Percentiles rank a stretch among this genome's conserved stretches.
Evolutionary conservation across 2,888 invertebrate species (phyloP).

Genomic region (Cremastinae sp.): DNA sequence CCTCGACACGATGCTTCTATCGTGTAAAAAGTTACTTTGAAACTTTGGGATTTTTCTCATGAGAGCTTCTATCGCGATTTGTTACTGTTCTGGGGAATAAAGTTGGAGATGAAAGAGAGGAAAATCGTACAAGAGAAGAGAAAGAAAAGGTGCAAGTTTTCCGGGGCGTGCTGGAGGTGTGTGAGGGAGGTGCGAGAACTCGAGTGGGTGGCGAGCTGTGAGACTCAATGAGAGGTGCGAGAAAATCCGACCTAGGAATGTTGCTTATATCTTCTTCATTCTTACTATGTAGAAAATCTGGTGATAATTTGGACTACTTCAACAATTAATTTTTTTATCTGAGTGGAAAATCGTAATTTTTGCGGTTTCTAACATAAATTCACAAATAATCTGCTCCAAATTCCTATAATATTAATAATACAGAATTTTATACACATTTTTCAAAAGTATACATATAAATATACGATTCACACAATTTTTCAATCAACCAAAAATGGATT

Average conservation of each 20-base stretch:
- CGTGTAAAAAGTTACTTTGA: slow-evolving; percentile 55
- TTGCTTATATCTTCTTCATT: slow-evolving; percentile 21
- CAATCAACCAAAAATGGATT: too few relatives aligned
- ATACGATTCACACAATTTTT: too few relatives aligned
- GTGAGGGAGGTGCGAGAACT: slow-evolving; percentile 35
- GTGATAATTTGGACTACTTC: slow-evolving; percentile 22
- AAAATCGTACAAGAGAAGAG: not conserved
- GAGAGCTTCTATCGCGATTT: slow-evolving; percentile 52
- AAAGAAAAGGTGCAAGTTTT: slow-evolving; percentile 29
- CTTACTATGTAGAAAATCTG: slow-evolving; percentile 5
- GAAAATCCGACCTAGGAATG: slow-evolving; percentile 41
- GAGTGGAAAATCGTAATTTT: too few relatives aligned
- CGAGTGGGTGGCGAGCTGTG: slow-evolving; percentile 41
- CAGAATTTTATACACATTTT: too few relatives aligned
- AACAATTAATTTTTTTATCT: not conserved
- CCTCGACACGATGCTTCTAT: slow-evolving; percentile 8
- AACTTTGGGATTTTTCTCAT: slow-evolving; percentile 44
- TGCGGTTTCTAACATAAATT: too few relatives aligned
- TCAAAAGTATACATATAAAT: too few relatives aligned
- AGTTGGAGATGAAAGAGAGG: slow-evolving; percentile 10
- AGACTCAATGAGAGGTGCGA: slow-evolving; percentile 35
- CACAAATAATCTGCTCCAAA: too few relatives aligned
- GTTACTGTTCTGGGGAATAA: slow-evolving; percentile 54
- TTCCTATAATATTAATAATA: too few relatives aligned
- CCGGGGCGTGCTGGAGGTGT: slow-evolving; percentile 52